These are phyloP conservation scores for Orbicella faveolata DNA, from an alignment of 64 coral and sea anemone species.

Conservation along the genomic window DNA sequence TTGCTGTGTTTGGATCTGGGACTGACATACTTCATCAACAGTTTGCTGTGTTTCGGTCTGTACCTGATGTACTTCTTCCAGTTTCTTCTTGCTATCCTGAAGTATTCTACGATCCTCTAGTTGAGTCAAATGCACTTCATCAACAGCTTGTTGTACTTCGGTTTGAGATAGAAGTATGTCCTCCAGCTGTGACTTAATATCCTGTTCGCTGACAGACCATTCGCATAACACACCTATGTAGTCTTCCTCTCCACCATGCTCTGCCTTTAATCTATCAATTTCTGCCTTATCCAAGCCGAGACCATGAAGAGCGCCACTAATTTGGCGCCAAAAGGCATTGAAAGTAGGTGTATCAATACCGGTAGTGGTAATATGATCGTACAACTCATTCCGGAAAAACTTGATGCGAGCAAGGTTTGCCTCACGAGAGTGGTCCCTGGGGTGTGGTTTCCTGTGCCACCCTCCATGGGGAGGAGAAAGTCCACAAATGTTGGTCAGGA, in stretches of 20 bases:
- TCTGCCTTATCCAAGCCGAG: constrained; percentile 35
- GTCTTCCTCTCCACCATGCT: constrained; percentile 24
- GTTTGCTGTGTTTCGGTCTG: background rate
- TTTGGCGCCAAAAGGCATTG: constrained; percentile 50
- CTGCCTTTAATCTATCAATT: constrained; percentile 54
- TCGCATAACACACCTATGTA: background rate
- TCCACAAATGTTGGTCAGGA: constrained; percentile 67
- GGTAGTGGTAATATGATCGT: constrained; percentile 47
- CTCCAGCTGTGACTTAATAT: constrained; percentile 37
- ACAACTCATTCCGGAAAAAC: constrained; percentile 46
- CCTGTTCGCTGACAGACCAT: constrained; percentile 17
- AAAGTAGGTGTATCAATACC: constrained; percentile 15
- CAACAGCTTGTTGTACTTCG: constrained; percentile 24
- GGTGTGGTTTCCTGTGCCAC: constrained; percentile 43
- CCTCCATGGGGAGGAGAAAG: constrained; percentile 42
- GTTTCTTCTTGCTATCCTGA: too few species aligned
- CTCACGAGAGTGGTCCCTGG: constrained; percentile 11
- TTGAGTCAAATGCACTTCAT: background rate
- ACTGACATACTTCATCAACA: background rate
- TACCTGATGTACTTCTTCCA: background rate
- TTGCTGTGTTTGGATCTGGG: background rate
- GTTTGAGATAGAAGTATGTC: constrained; percentile 7
- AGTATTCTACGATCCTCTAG: too few species aligned
- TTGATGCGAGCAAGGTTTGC: constrained; percentile 68
- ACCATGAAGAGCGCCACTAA: constrained; percentile 8